Conservation (phyloP, 1,140 invertebrate species). For the Bombyx mori region ASM3026992v2 NC_085116.1:11311001-11311500, state of each 20-base stretch:
- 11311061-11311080: slow-evolving; percentile 46
- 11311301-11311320: slow-evolving; percentile 68
- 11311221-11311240: slow-evolving; percentile 39
- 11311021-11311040: slow-evolving; percentile 65
- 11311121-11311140: neutral
- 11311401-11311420: slow-evolving; percentile 71
- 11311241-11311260: slow-evolving; percentile 49
- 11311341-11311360: slow-evolving; percentile 69
- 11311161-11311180: slow-evolving; percentile 8
- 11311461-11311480: slow-evolving; percentile 62
- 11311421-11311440: slow-evolving; percentile 59
- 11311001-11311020: slow-evolving; percentile 61
- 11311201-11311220: slow-evolving; percentile 26
- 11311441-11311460: slow-evolving; percentile 64
- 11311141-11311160: slow-evolving; percentile 3
- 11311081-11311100: slow-evolving; percentile 29
- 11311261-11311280: slow-evolving; percentile 64
- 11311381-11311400: slow-evolving; percentile 59
- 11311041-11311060: slow-evolving; percentile 59
- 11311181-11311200: slow-evolving; percentile 39
- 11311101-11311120: neutral
- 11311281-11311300: slow-evolving; percentile 70
- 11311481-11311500: slow-evolving; percentile 58
- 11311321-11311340: slow-evolving; percentile 71
- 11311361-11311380: slow-evolving; percentile 70